Evolutionary conservation across 2,888 invertebrate genomes (phyloP), one percentile per base, ranked within the genome.

Genomic region (Eupithecia centaureata): DNA sequence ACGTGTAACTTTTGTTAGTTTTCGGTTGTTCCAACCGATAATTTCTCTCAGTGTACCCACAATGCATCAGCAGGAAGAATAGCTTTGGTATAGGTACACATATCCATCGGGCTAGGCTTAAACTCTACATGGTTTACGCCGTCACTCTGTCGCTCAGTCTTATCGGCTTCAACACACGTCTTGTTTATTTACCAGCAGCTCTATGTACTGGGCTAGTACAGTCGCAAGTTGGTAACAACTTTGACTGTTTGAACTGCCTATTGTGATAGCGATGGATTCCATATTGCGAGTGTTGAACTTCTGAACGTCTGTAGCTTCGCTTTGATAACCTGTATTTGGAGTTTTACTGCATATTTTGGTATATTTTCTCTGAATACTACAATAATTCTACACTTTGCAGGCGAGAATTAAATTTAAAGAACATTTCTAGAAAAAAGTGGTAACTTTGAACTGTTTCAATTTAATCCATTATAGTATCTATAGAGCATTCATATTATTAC

Each of bases 181-280:
- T 83, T 89, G 92, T 90, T 87, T 93, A 91, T 92, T 92, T 90
- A 91, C 88, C 87, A 84, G 87, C 84, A 78, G 86, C 79, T 86
- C 65, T 63, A 42, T 65, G 54, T 65, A 83, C 79, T 86, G 79
- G 79, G 79, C 84, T 81, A 83, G 80, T 78, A 78, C 76, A 74
- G 75, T 70, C 74, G 76, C 79, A 75, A 78, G 79, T 76, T 74
- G 76, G 73, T 78, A 73, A 77, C 80, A 78, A 81, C 81, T 83
- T 81, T 56, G 78, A 78, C 78, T 73, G 78, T 81, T 79, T 79
- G 77, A 76, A 80, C 77, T 79, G 74, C 76, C 81, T 82, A 78
- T 65, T 56, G 33, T 60, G 65, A 71, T 67, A 68, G 38, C 33
- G 56, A 28, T 60, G 66, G 71, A 10, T 12, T 47, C 68, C 68